Percentiles rank a stretch among this genome's conserved stretches.
Conservation (phyloP, 2,113 vertebrate species). For the Ctenomys sociabilis region DNA sequence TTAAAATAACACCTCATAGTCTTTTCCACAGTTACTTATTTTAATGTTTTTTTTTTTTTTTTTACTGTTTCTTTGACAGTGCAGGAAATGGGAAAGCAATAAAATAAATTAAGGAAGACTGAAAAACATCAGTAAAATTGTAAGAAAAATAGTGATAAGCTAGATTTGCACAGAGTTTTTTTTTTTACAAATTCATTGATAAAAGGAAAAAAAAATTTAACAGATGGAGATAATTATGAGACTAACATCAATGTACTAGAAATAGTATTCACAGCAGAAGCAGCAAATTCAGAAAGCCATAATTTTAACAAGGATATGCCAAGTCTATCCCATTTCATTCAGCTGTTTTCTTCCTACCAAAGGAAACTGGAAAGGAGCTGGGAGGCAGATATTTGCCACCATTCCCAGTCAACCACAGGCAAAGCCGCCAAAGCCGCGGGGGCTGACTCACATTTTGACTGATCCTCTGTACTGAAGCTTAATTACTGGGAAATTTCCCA, state of each 20-base stretch:
- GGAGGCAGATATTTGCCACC: conserved; percentile 38
- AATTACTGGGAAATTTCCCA: conserved; percentile 72
- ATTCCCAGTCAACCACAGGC: not conserved
- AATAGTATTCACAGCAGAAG: not conserved
- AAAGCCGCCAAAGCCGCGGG: not conserved
- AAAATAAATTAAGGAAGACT: not conserved
- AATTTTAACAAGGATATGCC: not conserved
- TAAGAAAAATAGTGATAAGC: not conserved
- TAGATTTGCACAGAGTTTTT: not conserved
- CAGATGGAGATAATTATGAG: not conserved
- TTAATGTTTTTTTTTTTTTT: not conserved
- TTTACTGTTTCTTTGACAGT: not conserved
- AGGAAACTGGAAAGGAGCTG: conserved; percentile 39
- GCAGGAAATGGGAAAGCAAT: not conserved
- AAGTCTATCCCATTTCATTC: not conserved
- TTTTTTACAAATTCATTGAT: conserved; percentile 2
- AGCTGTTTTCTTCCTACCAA: conserved; percentile 32
- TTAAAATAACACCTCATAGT: not conserved
- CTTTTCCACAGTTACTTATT: not conserved
- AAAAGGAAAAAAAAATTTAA: conserved; percentile 26
- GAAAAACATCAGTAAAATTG: not conserved
- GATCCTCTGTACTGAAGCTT: conserved; percentile 23
- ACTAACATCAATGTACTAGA: not conserved
- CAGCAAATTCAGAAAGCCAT: conserved; percentile 36
- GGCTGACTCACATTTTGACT: conserved; percentile 58